Conservation (phyloP, 1,140 invertebrate genomes). For the Artemia franciscana region DNA sequence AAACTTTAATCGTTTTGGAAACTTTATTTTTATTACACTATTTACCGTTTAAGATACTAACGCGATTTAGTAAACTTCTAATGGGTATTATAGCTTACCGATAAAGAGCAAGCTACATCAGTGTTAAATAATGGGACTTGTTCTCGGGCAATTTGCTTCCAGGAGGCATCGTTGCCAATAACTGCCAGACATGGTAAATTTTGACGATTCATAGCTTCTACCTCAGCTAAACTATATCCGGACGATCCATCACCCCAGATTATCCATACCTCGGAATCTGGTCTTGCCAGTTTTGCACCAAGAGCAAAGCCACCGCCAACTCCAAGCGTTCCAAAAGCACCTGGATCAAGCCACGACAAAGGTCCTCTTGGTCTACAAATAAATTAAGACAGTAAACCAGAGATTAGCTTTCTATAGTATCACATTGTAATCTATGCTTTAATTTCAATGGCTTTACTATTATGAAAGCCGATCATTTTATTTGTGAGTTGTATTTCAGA, state of each 20-base stretch:
- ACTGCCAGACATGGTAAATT: conserved; percentile 33
- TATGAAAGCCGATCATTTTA: background rate
- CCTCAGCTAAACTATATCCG: conserved; percentile 35
- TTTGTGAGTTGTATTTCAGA: too few species aligned
- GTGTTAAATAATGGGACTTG: conserved; percentile 33
- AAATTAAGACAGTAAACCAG: conserved; percentile 7
- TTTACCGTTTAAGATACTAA: too few species aligned
- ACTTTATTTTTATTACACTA: background rate
- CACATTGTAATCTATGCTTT: background rate
- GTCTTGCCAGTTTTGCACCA: conserved; percentile 35
- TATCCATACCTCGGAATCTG: conserved; percentile 31
- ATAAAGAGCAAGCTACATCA: conserved; percentile 30
- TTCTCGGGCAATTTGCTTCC: conserved; percentile 39
- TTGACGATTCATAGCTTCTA: conserved; percentile 37
- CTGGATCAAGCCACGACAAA: conserved; percentile 37
- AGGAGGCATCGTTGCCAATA: conserved; percentile 41
- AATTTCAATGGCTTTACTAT: background rate
- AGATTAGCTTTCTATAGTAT: background rate
- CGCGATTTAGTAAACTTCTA: too few species aligned
- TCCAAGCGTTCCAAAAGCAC: conserved; percentile 39
- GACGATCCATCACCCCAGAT: conserved; percentile 39
- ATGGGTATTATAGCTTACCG: too few species aligned
- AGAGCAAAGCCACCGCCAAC: conserved; percentile 41
- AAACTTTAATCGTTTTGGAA: too few species aligned
- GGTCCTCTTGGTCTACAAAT: conserved; percentile 29